Evolutionary conservation across 1,140 invertebrate species (phyloP).

Genomic region (Tachypleus tridentatus): DNA sequence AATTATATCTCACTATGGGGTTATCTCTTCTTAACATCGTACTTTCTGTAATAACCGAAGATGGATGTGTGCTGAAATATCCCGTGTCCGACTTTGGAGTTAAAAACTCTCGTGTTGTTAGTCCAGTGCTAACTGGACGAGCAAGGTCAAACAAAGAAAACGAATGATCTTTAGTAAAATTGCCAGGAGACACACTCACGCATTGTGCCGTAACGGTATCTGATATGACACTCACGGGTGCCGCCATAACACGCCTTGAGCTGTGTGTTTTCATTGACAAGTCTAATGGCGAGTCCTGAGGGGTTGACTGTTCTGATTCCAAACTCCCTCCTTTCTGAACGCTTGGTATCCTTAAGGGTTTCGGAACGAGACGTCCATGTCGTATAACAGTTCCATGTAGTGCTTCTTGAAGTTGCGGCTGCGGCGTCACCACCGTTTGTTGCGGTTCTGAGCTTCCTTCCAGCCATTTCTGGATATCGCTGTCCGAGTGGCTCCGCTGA

Average conservation of each 20-base stretch:
- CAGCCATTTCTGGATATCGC: slow-evolving; percentile 39
- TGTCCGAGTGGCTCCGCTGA: slow-evolving; percentile 59
- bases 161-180: no score
- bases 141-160: neutral
- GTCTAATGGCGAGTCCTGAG: slow-evolving; percentile 74
- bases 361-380: slow-evolving; percentile 28
- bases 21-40: no score
- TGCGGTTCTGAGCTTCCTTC: slow-evolving; percentile 26
- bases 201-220: slow-evolving; percentile 47
- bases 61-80: no score
- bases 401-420: slow-evolving; percentile 16
- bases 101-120: no score
- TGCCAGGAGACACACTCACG: no score
- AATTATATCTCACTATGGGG: no score
- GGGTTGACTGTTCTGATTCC: slow-evolving; percentile 29
- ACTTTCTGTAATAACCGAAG: no score
- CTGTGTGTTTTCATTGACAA: slow-evolving; percentile 54
- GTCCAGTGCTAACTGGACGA: no score
- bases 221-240: neutral
- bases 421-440: slow-evolving; percentile 17
- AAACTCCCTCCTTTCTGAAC: slow-evolving; percentile 21
- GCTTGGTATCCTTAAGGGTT: slow-evolving; percentile 34
- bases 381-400: slow-evolving; percentile 20
- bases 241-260: neutral
- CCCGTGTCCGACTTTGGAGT: no score